These are phyloP conservation scores for Acipenser oxyrinchus DNA, from an alignment of 2,797 vertebrate species.

Conservation along the genomic window DNA sequence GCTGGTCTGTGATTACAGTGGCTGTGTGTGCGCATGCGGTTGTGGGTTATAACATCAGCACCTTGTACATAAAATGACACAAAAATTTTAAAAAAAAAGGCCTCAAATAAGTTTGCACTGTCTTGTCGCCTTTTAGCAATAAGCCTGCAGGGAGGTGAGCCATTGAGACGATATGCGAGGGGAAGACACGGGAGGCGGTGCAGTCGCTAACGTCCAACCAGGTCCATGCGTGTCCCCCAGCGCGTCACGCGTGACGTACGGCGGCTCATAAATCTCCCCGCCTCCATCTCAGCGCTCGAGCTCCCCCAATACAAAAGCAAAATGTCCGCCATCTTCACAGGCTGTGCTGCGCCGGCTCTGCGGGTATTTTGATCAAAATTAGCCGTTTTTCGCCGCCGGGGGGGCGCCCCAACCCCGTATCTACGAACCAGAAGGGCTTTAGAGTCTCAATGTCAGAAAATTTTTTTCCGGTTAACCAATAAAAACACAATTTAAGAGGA, in stretches of 20 bases:
- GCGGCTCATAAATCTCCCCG: conserved; percentile 68
- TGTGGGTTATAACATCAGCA: conserved; percentile 9
- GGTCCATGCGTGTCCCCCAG: conserved; percentile 39
- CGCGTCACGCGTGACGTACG: conserved; percentile 45
- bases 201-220: conserved; percentile 44
- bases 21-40: neutral
- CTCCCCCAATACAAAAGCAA: conserved; percentile 93
- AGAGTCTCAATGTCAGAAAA: conserved; percentile 62
- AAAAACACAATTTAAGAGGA: conserved; percentile 52
- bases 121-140: conserved; percentile 48
- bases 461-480: conserved; percentile 49
- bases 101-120: conserved; percentile 30
- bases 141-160: conserved; percentile 32
- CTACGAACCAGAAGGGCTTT: conserved; percentile 65
- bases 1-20: conserved; percentile 7
- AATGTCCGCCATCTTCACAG: conserved; percentile 93
- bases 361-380: conserved; percentile 56
- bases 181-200: conserved; percentile 36
- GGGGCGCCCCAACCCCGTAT: conserved; percentile 52
- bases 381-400: conserved; percentile 54
- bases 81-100: conserved; percentile 14
- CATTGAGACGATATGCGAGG: conserved; percentile 34
- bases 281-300: conserved; percentile 88
- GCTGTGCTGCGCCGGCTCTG: conserved; percentile 64
- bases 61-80: conserved; percentile 11